Conservation (phyloP, 37 sponge, comb jelly and placozoan genomes). For the Beroe ovata region DNA sequence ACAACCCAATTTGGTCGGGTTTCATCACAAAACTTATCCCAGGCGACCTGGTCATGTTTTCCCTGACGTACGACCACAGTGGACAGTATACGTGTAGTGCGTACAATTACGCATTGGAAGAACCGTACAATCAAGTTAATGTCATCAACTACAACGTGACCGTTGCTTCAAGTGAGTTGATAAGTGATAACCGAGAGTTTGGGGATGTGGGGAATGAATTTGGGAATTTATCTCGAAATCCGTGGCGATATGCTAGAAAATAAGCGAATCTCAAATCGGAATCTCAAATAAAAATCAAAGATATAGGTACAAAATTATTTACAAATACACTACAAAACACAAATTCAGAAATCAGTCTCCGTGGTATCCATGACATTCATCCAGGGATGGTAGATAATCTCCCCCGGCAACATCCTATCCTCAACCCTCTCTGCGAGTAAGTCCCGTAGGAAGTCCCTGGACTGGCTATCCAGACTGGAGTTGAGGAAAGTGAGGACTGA, state of each 20-base stretch:
- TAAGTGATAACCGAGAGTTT: too few relatives aligned
- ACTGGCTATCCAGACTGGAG: neutral
- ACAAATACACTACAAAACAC: neutral
- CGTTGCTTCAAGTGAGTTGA: constrained; percentile 1
- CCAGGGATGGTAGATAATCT: constrained; percentile 26
- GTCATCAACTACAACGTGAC: constrained; percentile 3
- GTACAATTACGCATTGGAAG: constrained; percentile 13
- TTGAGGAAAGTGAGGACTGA: neutral
- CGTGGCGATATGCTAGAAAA: neutral
- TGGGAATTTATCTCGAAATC: too few relatives aligned
- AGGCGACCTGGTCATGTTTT: constrained; percentile 36
- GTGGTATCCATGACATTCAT: neutral
- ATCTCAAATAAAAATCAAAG: neutral
- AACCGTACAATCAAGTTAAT: neutral
- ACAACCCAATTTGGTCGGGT: too few relatives aligned
- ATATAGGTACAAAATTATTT: neutral
- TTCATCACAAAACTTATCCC: neutral
- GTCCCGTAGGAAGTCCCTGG: constrained; percentile 1
- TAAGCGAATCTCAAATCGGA: neutral
- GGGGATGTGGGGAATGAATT: too few relatives aligned
- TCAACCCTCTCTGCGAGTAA: neutral
- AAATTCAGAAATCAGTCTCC: neutral
- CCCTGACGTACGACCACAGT: neutral
- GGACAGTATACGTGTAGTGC: constrained; percentile 32
- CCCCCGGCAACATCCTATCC: constrained; percentile 24